Evolutionary conservation across 2,888 invertebrate genomes (phyloP).

Genomic region (Macrosoma leucophasiata): DNA sequence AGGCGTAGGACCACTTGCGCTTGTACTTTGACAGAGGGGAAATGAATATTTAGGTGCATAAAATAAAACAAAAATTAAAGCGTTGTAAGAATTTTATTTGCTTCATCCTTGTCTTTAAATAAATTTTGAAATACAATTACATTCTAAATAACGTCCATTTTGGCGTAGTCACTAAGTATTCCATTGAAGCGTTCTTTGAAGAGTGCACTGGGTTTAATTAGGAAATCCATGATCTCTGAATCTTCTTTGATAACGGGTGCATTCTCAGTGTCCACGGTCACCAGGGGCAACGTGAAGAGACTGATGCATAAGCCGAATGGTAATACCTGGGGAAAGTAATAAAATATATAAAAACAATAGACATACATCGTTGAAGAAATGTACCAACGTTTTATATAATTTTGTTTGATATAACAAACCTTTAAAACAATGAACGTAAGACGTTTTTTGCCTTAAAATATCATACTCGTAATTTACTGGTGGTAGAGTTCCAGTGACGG

Average conservation of each 20-base stretch:
- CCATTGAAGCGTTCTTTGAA: slow-evolving; percentile 22
- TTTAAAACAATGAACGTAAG: too few species aligned
- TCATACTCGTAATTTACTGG: not conserved
- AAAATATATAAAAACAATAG: not conserved
- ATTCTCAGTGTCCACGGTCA: slow-evolving; percentile 22
- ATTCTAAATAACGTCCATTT: slow-evolving; percentile 16
- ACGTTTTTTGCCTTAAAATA: not conserved
- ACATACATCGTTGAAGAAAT: not conserved
- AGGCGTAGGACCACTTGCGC: too few species aligned
- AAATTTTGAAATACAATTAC: too few species aligned
- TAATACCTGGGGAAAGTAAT: slow-evolving; percentile 23
- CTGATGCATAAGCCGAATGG: slow-evolving; percentile 22
- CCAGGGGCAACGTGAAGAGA: slow-evolving; percentile 21
- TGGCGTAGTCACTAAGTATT: slow-evolving; percentile 20
- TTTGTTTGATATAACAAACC: too few species aligned
- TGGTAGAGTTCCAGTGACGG: not conserved
- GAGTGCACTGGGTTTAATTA: slow-evolving; percentile 11
- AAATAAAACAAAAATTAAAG: too few species aligned
- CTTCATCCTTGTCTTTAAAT: too few species aligned
- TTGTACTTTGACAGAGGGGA: too few species aligned
- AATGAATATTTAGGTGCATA: too few species aligned
- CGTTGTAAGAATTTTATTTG: too few species aligned
- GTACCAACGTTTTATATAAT: too few species aligned
- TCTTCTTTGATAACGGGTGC: slow-evolving; percentile 23
- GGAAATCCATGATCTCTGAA: slow-evolving; percentile 6